phyloP scores from a whole-genome alignment of 2,888 invertebrate species.

The Xylota sylvarum region DNA sequence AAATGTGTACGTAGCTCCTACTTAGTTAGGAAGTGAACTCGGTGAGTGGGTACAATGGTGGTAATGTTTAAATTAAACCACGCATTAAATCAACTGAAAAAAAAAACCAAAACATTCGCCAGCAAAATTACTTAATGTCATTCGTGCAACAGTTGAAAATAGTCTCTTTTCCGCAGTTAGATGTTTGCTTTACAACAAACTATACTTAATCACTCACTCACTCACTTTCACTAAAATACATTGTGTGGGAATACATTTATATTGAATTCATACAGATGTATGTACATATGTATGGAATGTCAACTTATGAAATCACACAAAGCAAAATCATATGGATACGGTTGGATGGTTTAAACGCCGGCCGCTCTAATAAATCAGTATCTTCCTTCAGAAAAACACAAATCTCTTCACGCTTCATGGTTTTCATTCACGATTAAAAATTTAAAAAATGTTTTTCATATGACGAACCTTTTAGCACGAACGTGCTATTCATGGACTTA shows the following conservation, averaged over 20 bases:
- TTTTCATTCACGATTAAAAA: conserved; percentile 13
- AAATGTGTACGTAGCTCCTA: too few species aligned
- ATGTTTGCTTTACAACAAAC: neutral
- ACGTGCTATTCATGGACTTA: neutral
- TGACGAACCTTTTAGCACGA: neutral
- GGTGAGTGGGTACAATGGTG: too few species aligned
- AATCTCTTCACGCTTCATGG: conserved; percentile 26
- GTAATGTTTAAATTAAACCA: too few species aligned
- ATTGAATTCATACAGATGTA: conserved; percentile 22
- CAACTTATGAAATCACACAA: conserved; percentile 1
- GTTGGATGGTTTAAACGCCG: conserved; percentile 16
- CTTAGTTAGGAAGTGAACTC: too few species aligned
- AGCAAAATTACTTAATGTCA: neutral
- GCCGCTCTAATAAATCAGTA: conserved; percentile 5
- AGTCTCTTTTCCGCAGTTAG: neutral
- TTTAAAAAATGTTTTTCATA: neutral
- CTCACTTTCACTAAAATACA: conserved; percentile 32
- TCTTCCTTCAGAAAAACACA: conserved; percentile 12
- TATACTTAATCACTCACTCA: neutral
- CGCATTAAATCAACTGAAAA: too few species aligned
- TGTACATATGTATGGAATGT: neutral
- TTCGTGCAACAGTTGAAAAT: neutral
- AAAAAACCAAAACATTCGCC: neutral
- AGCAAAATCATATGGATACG: conserved; percentile 17
- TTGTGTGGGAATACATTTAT: neutral